Conservation (phyloP, 2,888 invertebrate species). For the Listrodromus nycthemerus region DNA sequence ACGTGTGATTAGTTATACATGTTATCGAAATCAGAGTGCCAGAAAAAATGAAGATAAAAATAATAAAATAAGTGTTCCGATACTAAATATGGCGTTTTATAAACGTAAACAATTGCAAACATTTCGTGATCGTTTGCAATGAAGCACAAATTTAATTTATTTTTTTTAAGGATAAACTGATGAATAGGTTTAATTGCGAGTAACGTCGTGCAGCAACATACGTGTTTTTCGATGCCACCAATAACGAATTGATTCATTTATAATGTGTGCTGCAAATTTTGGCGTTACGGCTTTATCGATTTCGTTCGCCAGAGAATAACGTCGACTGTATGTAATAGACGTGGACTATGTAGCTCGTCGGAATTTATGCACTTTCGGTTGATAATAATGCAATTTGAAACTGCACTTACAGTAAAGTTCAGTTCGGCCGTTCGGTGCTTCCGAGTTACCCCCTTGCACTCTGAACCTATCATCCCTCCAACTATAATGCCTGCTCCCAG, state of each 20-base stretch:
- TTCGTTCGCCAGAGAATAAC: conserved; percentile 17
- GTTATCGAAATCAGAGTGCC: not conserved
- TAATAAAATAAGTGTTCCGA: not conserved
- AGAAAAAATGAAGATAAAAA: not conserved
- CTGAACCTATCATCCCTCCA: conserved; percentile 33
- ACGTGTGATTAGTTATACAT: not conserved
- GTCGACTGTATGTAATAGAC: conserved; percentile 13
- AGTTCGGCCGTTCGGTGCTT: conserved; percentile 51
- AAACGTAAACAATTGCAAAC: not conserved
- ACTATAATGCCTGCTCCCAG: conserved; percentile 1
- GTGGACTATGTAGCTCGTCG: conserved; percentile 42
- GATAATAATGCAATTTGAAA: conserved; percentile 65
- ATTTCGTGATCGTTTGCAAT: not conserved
- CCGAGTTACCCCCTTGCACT: conserved; percentile 36
- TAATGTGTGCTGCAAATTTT: not conserved
- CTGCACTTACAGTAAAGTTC: conserved; percentile 61
- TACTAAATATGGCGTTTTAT: not conserved
- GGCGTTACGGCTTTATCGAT: conserved; percentile 9
- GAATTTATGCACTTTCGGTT: conserved; percentile 63
- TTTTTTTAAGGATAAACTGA: not conserved
- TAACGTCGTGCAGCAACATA: not conserved
- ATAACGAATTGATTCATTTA: not conserved
- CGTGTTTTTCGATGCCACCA: not conserved
- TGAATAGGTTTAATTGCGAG: not conserved
- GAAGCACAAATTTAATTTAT: not conserved